Conservation (phyloP, 2,797 vertebrate species). For the Valencia hispanica region DNA sequence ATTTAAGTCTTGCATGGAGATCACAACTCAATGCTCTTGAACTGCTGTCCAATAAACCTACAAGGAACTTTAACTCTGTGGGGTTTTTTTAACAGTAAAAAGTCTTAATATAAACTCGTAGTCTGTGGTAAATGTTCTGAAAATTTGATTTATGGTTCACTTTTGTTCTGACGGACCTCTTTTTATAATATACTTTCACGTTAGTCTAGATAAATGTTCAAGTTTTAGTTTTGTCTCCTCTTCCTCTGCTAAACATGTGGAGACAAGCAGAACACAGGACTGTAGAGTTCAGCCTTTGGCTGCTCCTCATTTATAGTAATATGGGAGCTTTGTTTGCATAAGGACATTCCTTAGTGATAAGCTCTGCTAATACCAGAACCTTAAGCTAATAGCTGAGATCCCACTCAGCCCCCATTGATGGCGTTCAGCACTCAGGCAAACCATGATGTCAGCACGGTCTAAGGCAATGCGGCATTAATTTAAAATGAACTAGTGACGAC, state of each 20-base stretch:
- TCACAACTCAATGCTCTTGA: background rate
- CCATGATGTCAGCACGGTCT: constrained; percentile 18
- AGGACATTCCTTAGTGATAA: constrained; percentile 79
- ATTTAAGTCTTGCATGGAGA: too few species aligned
- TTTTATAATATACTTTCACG: background rate
- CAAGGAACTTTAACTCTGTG: background rate
- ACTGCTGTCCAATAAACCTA: background rate
- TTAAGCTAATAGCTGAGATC: constrained; percentile 57
- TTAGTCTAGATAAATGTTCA: background rate
- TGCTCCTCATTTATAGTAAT: constrained; percentile 77
- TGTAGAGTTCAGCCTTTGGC: constrained; percentile 63
- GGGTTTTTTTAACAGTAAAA: background rate
- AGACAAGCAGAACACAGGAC: constrained; percentile 60
- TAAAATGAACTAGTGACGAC: constrained; percentile 4
- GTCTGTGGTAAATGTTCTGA: background rate
- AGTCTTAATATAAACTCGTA: background rate
- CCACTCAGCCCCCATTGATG: constrained; percentile 29
- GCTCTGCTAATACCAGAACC: constrained; percentile 68
- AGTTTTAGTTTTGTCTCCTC: constrained; percentile 15
- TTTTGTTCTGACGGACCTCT: background rate
- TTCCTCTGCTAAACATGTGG: constrained; percentile 47
- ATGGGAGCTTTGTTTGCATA: constrained; percentile 71
- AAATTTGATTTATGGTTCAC: background rate
- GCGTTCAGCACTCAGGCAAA: constrained; percentile 19
- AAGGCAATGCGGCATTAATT: constrained; percentile 31